Percentiles rank a stretch among this genome's conserved stretches.
phyloP scores from a whole-genome alignment of 2,113 vertebrate species.

The Rhabdornis inornatus region DNA sequence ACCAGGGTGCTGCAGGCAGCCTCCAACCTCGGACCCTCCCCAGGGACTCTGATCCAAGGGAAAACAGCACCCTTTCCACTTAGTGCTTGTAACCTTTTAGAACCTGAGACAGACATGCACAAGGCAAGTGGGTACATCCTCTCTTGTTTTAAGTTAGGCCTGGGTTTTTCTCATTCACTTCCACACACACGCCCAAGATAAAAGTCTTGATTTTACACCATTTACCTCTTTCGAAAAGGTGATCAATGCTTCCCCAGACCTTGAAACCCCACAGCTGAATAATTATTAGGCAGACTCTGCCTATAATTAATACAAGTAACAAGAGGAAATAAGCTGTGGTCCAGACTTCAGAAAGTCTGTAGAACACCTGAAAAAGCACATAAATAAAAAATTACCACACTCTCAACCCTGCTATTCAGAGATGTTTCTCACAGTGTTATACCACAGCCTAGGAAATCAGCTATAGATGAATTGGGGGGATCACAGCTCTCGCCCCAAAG shows the following conservation, averaged over 20 bases:
- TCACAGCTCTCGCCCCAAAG: neutral
- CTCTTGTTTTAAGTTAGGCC: neutral
- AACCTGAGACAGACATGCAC: accelerated
- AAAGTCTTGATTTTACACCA: neutral
- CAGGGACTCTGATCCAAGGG: accelerated
- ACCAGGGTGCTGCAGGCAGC: constrained; percentile 6
- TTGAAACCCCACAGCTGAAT: neutral
- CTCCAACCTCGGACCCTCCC: neutral
- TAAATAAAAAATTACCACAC: neutral
- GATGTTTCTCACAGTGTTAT: neutral
- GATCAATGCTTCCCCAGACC: neutral
- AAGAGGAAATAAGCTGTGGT: neutral
- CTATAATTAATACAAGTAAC: neutral
- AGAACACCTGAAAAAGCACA: neutral
- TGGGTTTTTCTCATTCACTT: neutral
- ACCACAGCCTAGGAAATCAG: neutral
- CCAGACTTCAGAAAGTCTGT: neutral
- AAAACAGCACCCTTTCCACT: neutral
- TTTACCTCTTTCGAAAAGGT: neutral
- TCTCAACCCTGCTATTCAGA: neutral
- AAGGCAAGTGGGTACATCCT: neutral
- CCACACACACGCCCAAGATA: accelerated
- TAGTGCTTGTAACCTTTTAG: accelerated
- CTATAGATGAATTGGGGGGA: accelerated
- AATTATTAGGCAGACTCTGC: neutral